Percentiles rank a stretch among this genome's conserved stretches.
Conservation (phyloP, 2,113 vertebrate genomes). For the Oreochromis tanganicae region DNA sequence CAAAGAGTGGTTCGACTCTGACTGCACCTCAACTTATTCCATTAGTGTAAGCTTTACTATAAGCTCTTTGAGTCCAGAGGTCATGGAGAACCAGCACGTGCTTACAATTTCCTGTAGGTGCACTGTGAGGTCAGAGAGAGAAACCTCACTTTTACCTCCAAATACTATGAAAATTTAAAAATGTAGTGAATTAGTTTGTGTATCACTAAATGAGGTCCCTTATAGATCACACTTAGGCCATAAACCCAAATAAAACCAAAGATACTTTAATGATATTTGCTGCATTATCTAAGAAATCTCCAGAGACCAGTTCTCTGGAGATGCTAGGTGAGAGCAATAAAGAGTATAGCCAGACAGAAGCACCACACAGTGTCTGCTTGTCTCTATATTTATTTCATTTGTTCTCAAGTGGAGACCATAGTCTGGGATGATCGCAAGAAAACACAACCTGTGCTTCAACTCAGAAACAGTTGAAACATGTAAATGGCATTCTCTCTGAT, state of each 20-base stretch:
- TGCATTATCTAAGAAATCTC: neutral
- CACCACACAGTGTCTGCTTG: neutral
- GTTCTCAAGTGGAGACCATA: neutral
- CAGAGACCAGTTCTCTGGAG: neutral
- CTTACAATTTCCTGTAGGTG: neutral
- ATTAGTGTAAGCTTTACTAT: slow-evolving; percentile 39
- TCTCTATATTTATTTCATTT: neutral
- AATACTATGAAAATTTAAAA: fast-evolving
- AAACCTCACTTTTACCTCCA: neutral
- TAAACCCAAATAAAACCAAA: neutral
- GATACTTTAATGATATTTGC: neutral
- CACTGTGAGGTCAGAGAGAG: neutral
- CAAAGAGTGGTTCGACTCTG: neutral
- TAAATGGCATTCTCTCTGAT: neutral
- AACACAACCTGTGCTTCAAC: neutral
- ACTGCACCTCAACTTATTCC: slow-evolving; percentile 25
- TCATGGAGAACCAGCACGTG: neutral
- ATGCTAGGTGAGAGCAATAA: neutral
- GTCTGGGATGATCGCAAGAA: neutral
- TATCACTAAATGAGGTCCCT: neutral
- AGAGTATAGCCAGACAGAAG: neutral
- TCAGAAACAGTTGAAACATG: neutral
- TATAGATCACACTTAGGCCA: neutral
- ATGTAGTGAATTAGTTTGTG: neutral
- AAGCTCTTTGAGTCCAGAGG: slow-evolving; percentile 17